These are phyloP conservation scores for Leucopsar rothschildi DNA, from an alignment of 2,113 vertebrate species.

Conservation along the genomic window DNA sequence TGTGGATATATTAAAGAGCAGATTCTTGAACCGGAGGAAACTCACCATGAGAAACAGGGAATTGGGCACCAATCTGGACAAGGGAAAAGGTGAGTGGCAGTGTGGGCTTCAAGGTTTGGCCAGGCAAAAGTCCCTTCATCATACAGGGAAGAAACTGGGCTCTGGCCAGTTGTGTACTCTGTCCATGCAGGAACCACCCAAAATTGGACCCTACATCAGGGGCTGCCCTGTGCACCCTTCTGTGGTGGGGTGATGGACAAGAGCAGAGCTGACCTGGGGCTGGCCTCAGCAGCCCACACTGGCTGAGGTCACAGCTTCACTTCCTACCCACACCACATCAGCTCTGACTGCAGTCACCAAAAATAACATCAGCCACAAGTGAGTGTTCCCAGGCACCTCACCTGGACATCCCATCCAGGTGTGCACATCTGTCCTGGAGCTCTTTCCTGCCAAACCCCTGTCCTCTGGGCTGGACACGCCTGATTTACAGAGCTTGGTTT, in stretches of 20 bases:
- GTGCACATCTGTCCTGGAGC: not conserved
- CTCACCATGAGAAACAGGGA: fast-evolving
- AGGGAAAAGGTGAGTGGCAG: not conserved
- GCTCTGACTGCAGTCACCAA: not conserved
- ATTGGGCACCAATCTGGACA: not conserved
- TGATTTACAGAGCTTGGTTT: not conserved
- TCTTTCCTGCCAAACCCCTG: not conserved
- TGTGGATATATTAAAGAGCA: not conserved
- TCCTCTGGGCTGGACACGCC: not conserved
- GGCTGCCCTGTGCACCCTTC: not conserved
- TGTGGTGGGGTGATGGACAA: not conserved
- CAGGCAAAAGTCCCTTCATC: not conserved
- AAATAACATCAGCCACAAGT: fast-evolving
- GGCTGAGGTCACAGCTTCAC: not conserved
- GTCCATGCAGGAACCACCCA: not conserved
- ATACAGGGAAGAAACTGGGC: not conserved
- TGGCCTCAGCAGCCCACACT: not conserved
- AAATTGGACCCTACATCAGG: fast-evolving
- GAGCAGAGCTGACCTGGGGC: not conserved
- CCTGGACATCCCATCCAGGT: not conserved
- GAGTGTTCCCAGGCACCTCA: fast-evolving
- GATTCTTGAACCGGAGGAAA: not conserved
- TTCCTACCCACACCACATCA: not conserved
- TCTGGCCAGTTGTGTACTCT: not conserved
- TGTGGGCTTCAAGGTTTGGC: not conserved